These are phyloP conservation scores for Drosophila bunnanda DNA, from an alignment of 2,888 invertebrate genomes.

Conservation along the genomic window DNA sequence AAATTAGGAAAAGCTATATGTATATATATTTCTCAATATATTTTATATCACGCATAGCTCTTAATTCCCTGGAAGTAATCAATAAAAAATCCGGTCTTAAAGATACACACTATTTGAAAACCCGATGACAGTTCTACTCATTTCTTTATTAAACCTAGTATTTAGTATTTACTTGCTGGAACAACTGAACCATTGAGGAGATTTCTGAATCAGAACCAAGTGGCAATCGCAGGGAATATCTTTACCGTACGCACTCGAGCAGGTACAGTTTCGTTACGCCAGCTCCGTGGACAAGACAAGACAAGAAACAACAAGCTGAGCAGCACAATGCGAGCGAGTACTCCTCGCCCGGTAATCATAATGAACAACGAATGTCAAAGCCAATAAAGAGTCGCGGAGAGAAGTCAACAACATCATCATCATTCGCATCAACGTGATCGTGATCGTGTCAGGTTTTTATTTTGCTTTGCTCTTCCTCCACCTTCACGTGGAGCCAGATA, in stretches of 20 bases:
- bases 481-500: slow-evolving; percentile 53
- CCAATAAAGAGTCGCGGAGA: slow-evolving; percentile 56
- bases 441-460: slow-evolving; percentile 37
- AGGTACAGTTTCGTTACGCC: slow-evolving; percentile 63
- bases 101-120: slow-evolving; percentile 6
- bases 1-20: too few relatives aligned
- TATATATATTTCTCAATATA: not conserved
- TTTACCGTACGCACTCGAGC: slow-evolving; percentile 50
- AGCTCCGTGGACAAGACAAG: slow-evolving; percentile 8
- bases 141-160: slow-evolving; percentile 5
- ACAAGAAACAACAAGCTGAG: slow-evolving; percentile 21
- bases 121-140: slow-evolving; percentile 24
- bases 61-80: not conserved
- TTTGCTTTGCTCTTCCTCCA: slow-evolving; percentile 9
- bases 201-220: slow-evolving; percentile 30
- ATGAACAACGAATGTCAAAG: slow-evolving; percentile 50
- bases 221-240: slow-evolving; percentile 25
- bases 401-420: slow-evolving; percentile 66
- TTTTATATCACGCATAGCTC: not conserved
- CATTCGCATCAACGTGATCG: slow-evolving; percentile 41
- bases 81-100: not conserved
- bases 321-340: slow-evolving; percentile 3
- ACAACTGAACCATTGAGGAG: slow-evolving; percentile 37
- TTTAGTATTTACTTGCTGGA: slow-evolving; percentile 8
- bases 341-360: slow-evolving; percentile 27